phyloP scores from a whole-genome alignment of 2,888 invertebrate species.

The Chloromyia formosa region DNA sequence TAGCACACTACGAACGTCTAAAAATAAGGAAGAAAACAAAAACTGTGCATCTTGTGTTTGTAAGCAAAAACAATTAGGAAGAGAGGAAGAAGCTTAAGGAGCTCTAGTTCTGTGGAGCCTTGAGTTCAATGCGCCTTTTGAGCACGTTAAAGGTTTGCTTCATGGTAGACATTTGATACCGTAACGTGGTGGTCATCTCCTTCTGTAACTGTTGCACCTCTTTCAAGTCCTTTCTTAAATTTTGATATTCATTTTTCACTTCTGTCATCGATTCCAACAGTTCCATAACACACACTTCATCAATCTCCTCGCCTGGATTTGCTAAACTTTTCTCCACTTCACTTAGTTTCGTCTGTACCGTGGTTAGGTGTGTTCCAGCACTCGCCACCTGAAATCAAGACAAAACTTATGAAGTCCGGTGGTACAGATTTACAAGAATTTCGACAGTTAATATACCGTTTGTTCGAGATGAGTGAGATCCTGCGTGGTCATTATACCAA shows the following conservation, averaged over 20 bases:
- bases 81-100: conserved; percentile 12
- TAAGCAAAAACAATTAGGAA: background rate
- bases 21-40: conserved; percentile 18
- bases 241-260: conserved; percentile 82
- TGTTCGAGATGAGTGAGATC: conserved; percentile 42
- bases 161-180: conserved; percentile 72
- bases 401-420: background rate
- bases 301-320: conserved; percentile 56
- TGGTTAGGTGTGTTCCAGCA: conserved; percentile 77
- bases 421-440: background rate
- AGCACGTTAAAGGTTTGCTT: conserved; percentile 79
- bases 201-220: conserved; percentile 83
- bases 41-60: conserved; percentile 5
- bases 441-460: conserved; percentile 24
- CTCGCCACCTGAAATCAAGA: conserved; percentile 70
- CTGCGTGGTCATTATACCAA: conserved; percentile 39
- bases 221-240: conserved; percentile 78
- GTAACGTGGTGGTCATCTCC: conserved; percentile 78
- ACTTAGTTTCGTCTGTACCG: conserved; percentile 78
- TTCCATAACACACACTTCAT: conserved; percentile 75
- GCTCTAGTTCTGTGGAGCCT: conserved; percentile 59
- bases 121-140: conserved; percentile 72
- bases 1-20: background rate
- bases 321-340: conserved; percentile 70
- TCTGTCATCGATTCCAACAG: conserved; percentile 80